Evolutionary conservation across 2,888 invertebrate species (phyloP).

Genomic region (Dusona sp.): DNA sequence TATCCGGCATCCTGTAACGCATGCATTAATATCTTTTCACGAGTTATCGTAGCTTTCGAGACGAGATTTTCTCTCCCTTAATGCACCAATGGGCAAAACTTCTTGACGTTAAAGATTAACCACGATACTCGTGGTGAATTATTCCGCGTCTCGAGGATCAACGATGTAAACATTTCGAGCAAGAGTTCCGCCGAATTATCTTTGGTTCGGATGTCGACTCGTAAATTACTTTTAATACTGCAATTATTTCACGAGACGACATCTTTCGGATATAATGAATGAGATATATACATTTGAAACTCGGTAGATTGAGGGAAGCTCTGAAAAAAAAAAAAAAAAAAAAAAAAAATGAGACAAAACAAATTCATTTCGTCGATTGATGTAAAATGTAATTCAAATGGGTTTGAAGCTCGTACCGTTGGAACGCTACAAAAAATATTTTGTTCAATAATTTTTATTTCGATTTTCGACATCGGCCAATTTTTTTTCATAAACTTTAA

Average conservation of each 20-base stretch:
- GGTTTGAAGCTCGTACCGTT: too few relatives aligned
- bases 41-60: conserved; percentile 58
- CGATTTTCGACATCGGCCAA: too few relatives aligned
- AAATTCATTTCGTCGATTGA: not conserved
- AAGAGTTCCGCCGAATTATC: not conserved
- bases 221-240: conserved; percentile 8
- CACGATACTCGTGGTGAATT: conserved; percentile 15
- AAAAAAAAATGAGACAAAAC: not conserved
- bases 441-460: not conserved
- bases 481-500: too few relatives aligned
- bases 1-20: conserved; percentile 55
- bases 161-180: conserved; percentile 39
- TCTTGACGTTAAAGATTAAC: not conserved
- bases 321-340: not conserved
- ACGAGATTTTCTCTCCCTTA: conserved; percentile 13
- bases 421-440: not conserved
- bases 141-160: conserved; percentile 20
- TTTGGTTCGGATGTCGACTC: not conserved
- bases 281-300: not conserved
- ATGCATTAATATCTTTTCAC: conserved; percentile 60
- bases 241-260: conserved; percentile 22
- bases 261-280: not conserved
- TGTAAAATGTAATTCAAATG: too few relatives aligned
- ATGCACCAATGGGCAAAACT: conserved; percentile 46
- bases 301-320: not conserved